Evolutionary conservation across 2,888 invertebrate species (phyloP).

Genomic region (Tolmerus cingulatus): DNA sequence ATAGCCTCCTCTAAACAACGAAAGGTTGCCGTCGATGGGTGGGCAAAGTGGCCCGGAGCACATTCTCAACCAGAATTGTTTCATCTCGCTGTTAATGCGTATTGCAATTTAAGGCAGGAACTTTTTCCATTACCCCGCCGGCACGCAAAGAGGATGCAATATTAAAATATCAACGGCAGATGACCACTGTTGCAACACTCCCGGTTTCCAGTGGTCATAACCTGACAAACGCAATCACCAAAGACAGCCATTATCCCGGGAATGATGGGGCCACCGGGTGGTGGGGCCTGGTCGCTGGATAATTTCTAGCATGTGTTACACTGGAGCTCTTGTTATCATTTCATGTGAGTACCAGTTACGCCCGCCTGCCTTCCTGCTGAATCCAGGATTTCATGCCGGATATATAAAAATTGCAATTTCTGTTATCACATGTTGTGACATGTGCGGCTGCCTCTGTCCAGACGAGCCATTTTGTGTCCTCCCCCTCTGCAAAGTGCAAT

Average conservation of each 20-base stretch:
- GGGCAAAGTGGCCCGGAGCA: not conserved
- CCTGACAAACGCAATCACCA: constrained; percentile 43
- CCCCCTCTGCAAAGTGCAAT: constrained; percentile 2
- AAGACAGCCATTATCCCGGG: constrained; percentile 23
- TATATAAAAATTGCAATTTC: constrained; percentile 44
- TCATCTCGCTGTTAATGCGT: not conserved
- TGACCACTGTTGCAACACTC: not conserved
- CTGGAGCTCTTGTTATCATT: constrained; percentile 33
- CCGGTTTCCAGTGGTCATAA: constrained; percentile 29
- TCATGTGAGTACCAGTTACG: not conserved
- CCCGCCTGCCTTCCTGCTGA: not conserved
- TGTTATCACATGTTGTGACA: constrained; percentile 43
- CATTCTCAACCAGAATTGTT: not conserved
- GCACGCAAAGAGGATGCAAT: constrained; percentile 9
- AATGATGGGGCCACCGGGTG: not conserved
- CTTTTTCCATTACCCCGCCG: not conserved
- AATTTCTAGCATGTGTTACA: constrained; percentile 42
- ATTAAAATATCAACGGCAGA: constrained; percentile 41
- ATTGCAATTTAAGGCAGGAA: not conserved
- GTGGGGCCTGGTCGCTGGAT: not conserved
- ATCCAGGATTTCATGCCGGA: constrained; percentile 33
- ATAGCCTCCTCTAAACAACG: not conserved
- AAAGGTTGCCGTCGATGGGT: not conserved
- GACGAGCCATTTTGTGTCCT: not conserved
- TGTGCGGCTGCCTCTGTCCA: constrained; percentile 31